A percentile compares a stretch with the other conserved stretches of the same genome.
Conservation (phyloP, 2,888 invertebrate genomes). For the Thera britannica region DNA sequence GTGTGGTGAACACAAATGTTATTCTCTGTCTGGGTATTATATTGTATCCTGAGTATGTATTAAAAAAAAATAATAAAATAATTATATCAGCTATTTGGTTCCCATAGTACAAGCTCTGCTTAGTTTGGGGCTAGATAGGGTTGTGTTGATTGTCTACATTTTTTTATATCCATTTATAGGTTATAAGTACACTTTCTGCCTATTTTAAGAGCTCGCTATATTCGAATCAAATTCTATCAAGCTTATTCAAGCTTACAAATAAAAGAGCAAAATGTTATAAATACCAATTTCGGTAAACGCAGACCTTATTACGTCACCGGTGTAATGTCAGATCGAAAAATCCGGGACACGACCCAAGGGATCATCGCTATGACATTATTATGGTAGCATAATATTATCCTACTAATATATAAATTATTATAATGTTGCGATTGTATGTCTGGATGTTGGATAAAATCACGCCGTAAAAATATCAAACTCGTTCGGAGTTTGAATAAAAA, state of each 20-base stretch:
- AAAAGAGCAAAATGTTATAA: not conserved
- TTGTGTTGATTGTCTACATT: too few relatives aligned
- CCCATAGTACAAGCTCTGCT: too few relatives aligned
- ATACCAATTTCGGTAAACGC: slow-evolving; percentile 5
- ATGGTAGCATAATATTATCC: slow-evolving; percentile 17
- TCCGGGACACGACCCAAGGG: slow-evolving; percentile 34
- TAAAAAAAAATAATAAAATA: too few relatives aligned
- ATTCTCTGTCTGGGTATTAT: too few relatives aligned
- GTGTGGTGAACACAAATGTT: too few relatives aligned
- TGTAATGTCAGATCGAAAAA: slow-evolving; percentile 32
- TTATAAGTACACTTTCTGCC: not conserved
- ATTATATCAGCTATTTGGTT: too few relatives aligned
- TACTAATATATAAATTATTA: slow-evolving; percentile 1
- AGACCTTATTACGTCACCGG: slow-evolving; percentile 24
- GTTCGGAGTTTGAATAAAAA: too few relatives aligned
- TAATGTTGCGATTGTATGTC: not conserved
- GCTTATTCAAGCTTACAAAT: slow-evolving; percentile 1
- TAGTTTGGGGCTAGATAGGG: too few relatives aligned
- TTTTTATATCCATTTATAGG: too few relatives aligned
- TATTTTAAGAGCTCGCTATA: not conserved
- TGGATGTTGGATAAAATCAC: not conserved
- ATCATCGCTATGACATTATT: slow-evolving; percentile 28
- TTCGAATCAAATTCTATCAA: not conserved
- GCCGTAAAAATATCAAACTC: too few relatives aligned
- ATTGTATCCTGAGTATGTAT: too few relatives aligned